These are phyloP conservation scores for Pinctada fucata DNA, from an alignment of 2,888 invertebrate genomes.

Conservation along the genomic window DNA sequence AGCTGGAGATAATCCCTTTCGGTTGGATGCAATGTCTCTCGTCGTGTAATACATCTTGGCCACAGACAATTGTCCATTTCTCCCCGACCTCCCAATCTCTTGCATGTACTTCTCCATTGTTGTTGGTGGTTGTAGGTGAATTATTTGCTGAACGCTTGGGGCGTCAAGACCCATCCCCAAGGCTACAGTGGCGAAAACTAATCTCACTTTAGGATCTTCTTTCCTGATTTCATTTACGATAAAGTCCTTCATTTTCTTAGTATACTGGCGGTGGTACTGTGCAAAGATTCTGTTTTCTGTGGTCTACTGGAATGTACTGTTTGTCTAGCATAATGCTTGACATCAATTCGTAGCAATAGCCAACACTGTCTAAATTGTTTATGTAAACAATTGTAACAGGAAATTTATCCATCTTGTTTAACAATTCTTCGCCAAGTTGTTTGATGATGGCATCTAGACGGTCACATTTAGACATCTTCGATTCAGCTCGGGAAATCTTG, in stretches of 20 bases:
- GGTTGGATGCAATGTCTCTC: constrained; percentile 42
- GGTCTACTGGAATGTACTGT: constrained; percentile 32
- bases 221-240: constrained; percentile 39
- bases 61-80: constrained; percentile 35
- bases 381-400: constrained; percentile 40
- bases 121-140: constrained; percentile 48
- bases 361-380: constrained; percentile 36
- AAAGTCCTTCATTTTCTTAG: constrained; percentile 42
- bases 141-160: constrained; percentile 35
- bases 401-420: constrained; percentile 11
- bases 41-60: constrained; percentile 44
- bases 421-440: constrained; percentile 24
- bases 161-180: constrained; percentile 49
- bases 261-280: constrained; percentile 47
- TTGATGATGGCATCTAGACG: constrained; percentile 35
- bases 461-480: constrained; percentile 34
- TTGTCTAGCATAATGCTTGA: constrained; percentile 26
- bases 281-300: constrained; percentile 41
- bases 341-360: constrained; percentile 42
- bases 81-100: constrained; percentile 48
- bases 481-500: background rate
- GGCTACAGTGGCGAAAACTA: constrained; percentile 44
- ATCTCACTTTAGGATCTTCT: constrained; percentile 33
- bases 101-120: constrained; percentile 42
- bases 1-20: constrained; percentile 34